Evolutionary conservation across 2,888 invertebrate species (phyloP).

Genomic region (Panopea generosa): DNA sequence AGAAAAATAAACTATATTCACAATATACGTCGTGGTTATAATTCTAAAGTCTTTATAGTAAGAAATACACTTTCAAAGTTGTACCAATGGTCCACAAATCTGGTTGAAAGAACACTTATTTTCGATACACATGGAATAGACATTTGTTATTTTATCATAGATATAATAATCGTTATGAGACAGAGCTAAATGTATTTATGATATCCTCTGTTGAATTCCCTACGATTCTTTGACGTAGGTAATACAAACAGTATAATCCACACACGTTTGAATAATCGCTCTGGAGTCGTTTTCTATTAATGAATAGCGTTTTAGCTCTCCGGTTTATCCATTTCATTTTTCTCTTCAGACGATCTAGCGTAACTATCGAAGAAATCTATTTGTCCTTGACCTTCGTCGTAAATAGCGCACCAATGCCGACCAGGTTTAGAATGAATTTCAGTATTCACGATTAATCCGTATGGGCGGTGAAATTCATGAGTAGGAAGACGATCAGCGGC

Average conservation of each 20-base stretch:
- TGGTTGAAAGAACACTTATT: no score
- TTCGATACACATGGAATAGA: not conserved
- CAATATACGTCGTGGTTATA: no score
- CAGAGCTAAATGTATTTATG: constrained; percentile 19
- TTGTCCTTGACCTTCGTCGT: constrained; percentile 6
- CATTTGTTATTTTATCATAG: not conserved
- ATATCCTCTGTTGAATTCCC: constrained; percentile 16
- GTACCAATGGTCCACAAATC: no score
- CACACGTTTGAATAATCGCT: constrained; percentile 21
- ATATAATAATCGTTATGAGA: constrained; percentile 12
- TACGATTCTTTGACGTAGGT: constrained; percentile 16
- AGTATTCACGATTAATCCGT: constrained; percentile 43
- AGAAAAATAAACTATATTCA: no score
- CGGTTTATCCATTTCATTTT: constrained; percentile 17
- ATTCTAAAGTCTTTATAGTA: no score
- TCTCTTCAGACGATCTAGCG: constrained; percentile 11
- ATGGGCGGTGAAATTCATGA: not conserved
- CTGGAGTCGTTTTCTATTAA: constrained; percentile 15
- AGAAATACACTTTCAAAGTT: no score
- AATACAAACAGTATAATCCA: constrained; percentile 35
- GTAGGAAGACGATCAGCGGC: not conserved
- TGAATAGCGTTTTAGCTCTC: constrained; percentile 3
- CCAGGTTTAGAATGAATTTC: constrained; percentile 29
- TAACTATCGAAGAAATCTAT: constrained; percentile 32
- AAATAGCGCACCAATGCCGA: constrained; percentile 42